Base-by-base conservation (phyloP, 1,140 invertebrate species). In the Eurosta solidaginis region DNA sequence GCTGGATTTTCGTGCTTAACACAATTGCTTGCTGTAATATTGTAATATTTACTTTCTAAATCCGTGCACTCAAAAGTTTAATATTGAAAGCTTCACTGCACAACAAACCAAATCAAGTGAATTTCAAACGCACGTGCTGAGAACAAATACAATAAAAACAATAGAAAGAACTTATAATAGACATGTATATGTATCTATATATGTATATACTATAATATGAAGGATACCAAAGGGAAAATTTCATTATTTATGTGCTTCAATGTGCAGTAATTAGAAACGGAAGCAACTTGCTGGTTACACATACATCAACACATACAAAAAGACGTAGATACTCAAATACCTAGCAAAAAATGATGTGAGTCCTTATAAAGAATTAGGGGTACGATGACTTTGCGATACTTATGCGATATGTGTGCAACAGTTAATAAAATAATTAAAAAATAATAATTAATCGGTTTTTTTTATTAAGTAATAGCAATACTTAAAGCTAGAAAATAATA, bases 201-300 rank as follows among this genome's bases (percentile, higher is more conserved):
- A 5, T 33, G 54, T 54, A 20, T 54, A 10, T 52, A n/a, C n/a
- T n/a, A n/a, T n/a, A n/a, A n/a, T n/a, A n/a, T n/a, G n/a, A n/a
- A n/a, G n/a, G n/a, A n/a, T n/a, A n/a, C n/a, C n/a, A 49, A 49
- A 6, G 49, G 49, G 22, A 52, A n/a, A 68, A 40, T 68, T 68
- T 68, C 59, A 68, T 68, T 68, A 68, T 68, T 68, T 68, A 68
- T 68, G 59, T 33, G 59, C 59, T 68, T 68, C 59, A 68, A 68
- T 68, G 59, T 68, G 27, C 59, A 68, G 59, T 68, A 68, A 68
- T 68, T 68, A 68, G 59, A 68, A 68, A 68, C 59, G 59, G 59
- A 68, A 40, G 59, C 54, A 59, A 59, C 27, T 27, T 59, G 52
- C 52, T 59, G 3, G 33, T 27, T 40, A 40, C 33, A 54, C 25